Conservation (phyloP, 2,888 invertebrate genomes). For the Drosophila prostipennis region DNA sequence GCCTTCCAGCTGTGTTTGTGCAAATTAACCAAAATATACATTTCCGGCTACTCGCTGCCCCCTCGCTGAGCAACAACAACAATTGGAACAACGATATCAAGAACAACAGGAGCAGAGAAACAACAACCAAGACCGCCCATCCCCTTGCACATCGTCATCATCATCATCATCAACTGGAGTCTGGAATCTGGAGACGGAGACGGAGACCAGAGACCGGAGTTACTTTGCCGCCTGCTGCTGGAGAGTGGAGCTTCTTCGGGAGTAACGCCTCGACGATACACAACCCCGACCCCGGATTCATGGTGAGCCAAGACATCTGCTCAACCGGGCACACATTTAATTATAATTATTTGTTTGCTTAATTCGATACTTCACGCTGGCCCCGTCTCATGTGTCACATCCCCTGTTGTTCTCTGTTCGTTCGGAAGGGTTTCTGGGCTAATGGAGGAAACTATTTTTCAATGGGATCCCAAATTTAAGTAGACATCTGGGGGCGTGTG, state of each 20-base stretch:
- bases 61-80: slow-evolving; percentile 42
- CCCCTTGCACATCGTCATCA: slow-evolving; percentile 14
- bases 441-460: slow-evolving; percentile 41
- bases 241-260: slow-evolving; percentile 51
- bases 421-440: slow-evolving; percentile 27
- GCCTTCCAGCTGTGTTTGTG: slow-evolving; percentile 77
- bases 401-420: slow-evolving; percentile 16
- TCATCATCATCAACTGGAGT: slow-evolving; percentile 15
- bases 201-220: slow-evolving; percentile 44
- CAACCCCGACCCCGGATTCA: slow-evolving; percentile 68
- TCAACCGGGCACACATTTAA: slow-evolving; percentile 66
- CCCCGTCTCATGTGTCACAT: slow-evolving; percentile 54
- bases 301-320: slow-evolving; percentile 73
- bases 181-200: slow-evolving; percentile 57
- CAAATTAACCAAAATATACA: slow-evolving; percentile 78
- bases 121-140: slow-evolving; percentile 15
- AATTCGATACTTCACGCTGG: slow-evolving; percentile 42
- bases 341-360: slow-evolving; percentile 76
- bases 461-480: slow-evolving; percentile 21
- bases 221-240: slow-evolving; percentile 34
- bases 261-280: slow-evolving; percentile 56
- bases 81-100: slow-evolving; percentile 35
- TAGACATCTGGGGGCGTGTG: slow-evolving; percentile 12
- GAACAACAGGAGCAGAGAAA: slow-evolving; percentile 18
- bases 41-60: slow-evolving; percentile 61